Conservation (phyloP, 2,888 invertebrate species). For the Hartigia nigra region DNA sequence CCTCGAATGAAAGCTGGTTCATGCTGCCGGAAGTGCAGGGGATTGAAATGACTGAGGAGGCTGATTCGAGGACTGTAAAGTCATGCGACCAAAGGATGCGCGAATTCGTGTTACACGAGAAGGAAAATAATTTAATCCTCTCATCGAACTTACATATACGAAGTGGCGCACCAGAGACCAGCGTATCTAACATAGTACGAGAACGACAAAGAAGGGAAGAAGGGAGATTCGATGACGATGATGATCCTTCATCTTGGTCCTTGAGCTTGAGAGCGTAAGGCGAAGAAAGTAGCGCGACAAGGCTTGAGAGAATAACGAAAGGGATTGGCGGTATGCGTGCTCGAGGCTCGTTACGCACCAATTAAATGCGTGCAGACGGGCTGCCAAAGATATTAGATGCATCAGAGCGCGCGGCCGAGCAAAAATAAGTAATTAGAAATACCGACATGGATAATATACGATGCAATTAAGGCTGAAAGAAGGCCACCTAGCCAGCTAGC, state of each 20-base stretch:
- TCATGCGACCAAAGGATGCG: background rate
- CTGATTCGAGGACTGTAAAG: background rate
- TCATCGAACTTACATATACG: background rate
- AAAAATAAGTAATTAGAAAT: slow-evolving; percentile 64
- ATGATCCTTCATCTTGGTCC: background rate
- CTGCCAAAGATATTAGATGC: slow-evolving; percentile 62
- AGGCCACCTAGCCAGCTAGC: slow-evolving; percentile 53
- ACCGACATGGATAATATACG: slow-evolving; percentile 65
- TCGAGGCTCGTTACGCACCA: slow-evolving; percentile 50
- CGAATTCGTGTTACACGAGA: background rate
- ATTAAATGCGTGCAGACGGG: slow-evolving; percentile 58
- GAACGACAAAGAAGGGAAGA: background rate
- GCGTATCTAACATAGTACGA: background rate
- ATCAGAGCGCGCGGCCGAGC: slow-evolving; percentile 51
- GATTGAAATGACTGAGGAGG: background rate
- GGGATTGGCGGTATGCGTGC: slow-evolving; percentile 1
- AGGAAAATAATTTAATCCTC: background rate
- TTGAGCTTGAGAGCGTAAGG: background rate
- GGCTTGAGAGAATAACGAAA: background rate
- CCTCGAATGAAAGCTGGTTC: slow-evolving; percentile 25
- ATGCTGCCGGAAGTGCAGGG: background rate
- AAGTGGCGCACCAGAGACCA: background rate
- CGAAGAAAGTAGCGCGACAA: background rate
- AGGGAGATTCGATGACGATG: slow-evolving; percentile 11
- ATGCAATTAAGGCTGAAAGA: slow-evolving; percentile 63